Base-by-base conservation (phyloP, 2,797 vertebrate species). In the Siniperca scherzeri region DNA sequence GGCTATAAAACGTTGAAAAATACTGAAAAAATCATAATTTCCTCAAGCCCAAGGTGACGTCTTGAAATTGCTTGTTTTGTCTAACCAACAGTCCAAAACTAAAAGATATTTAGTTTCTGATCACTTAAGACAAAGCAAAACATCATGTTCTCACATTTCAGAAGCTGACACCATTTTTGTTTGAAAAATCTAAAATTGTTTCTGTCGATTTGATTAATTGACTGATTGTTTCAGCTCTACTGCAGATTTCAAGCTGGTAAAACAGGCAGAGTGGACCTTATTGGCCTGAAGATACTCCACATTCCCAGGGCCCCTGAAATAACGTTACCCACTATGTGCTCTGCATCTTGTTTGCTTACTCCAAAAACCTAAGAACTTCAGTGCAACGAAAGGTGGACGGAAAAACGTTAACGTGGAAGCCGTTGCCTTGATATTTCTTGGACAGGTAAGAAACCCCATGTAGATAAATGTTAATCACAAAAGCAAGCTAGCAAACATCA, bases 261-360 rank as follows among this genome's bases (percentile, higher is more conserved):
- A 33, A 30, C 42, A 57, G 52, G 33, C 14, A 25, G 14, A 36
- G 21, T 40, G 4, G 36, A 36, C 33, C 33, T 36, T 4, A 36
- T 77, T 53, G 4, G 27, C 27, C 11, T 55, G 10, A 11, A 22
- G n/a, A 33, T 52, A 0, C 0, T 55, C 17, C 12, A 68, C 0
- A 69, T 62, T 82, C 67, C 36, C 42, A 79, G 25, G 22, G 1
- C 3, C 40, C 30, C 17, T 68, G 55, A 79, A 79, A 42, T 27
- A 27, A 27, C 27, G 27, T 27, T 56, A 40, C 12, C 64, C 50
- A 80, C 1, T 0, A 27, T 27, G 30, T 22, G 13, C 11, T 27
- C 17, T 25, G 12, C 25, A 66, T 27, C 1, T 21, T 9, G 8
- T 53, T 60, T 53, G 5, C 36, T 55, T 74, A 0, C 16, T 27